Percentiles rank a stretch among this genome's conserved stretches.
Evolutionary conservation across 1,140 invertebrate species (phyloP).

Genomic region (Charaxes varanes): DNA sequence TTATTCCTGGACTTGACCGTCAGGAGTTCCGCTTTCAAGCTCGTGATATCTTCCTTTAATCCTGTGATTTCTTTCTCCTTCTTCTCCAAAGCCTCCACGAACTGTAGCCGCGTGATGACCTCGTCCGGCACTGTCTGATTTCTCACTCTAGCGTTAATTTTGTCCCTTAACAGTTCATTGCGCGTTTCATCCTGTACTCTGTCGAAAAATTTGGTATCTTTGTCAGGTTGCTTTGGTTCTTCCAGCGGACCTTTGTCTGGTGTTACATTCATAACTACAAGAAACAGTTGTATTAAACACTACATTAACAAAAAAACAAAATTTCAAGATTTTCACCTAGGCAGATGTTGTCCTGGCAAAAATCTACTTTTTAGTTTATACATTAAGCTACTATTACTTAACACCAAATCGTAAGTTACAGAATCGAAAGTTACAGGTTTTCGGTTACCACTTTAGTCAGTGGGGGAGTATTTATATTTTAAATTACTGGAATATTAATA

Average conservation of each 20-base stretch:
- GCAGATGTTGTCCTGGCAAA: too few species aligned
- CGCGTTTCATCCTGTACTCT: slow-evolving; percentile 79
- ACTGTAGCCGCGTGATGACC: slow-evolving; percentile 74
- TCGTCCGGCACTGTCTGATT: slow-evolving; percentile 68
- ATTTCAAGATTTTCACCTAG: too few species aligned
- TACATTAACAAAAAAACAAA: slow-evolving; percentile 3
- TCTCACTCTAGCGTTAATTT: slow-evolving; percentile 74
- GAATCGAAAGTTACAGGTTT: too few species aligned
- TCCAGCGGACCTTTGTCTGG: slow-evolving; percentile 27
- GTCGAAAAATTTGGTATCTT: slow-evolving; percentile 78
- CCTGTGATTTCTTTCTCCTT: slow-evolving; percentile 79
- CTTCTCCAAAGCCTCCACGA: slow-evolving; percentile 79
- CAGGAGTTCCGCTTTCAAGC: slow-evolving; percentile 79
- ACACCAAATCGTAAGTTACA: too few species aligned
- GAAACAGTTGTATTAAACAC: slow-evolving; percentile 7
- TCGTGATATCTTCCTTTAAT: slow-evolving; percentile 77
- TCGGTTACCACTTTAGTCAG: too few species aligned
- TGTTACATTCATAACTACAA: slow-evolving; percentile 28
- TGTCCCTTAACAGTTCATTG: slow-evolving; percentile 79
- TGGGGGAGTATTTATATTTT: too few species aligned
- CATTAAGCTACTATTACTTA: too few species aligned
- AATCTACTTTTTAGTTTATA: too few species aligned
- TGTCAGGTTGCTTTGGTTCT: slow-evolving; percentile 32
- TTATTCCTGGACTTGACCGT: slow-evolving; percentile 86
- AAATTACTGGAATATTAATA: too few species aligned